Conservation (phyloP, 2,888 invertebrate species). For the Hipparchia sbordonii region DNA sequence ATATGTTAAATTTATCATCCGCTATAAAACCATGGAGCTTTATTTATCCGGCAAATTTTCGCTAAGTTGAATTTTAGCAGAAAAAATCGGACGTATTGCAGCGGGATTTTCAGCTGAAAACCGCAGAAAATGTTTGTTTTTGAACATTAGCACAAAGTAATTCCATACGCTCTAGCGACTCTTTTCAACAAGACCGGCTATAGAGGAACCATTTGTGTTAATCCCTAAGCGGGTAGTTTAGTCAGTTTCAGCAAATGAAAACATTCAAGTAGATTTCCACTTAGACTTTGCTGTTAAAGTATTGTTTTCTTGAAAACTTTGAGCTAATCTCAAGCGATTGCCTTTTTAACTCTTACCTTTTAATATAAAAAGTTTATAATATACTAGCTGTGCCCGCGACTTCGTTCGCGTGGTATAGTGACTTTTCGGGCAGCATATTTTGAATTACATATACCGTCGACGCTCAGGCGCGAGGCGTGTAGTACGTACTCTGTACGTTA, state of each 20-base stretch:
- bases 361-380: not conserved
- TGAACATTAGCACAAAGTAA: conserved; percentile 34
- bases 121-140: conserved; percentile 3
- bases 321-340: not conserved
- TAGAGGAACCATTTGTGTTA: conserved; percentile 46
- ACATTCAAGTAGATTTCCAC: conserved; percentile 42
- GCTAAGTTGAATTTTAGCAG: conserved; percentile 7
- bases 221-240: conserved; percentile 48
- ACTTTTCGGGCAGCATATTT: no score
- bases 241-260: conserved; percentile 46
- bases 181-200: conserved; percentile 43
- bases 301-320: conserved; percentile 7
- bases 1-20: conserved; percentile 5
- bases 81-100: conserved; percentile 1
- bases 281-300: conserved; percentile 20
- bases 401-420: no score
- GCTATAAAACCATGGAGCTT: conserved; percentile 4
- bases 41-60: conserved; percentile 5
- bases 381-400: no score
- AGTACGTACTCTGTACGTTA: no score
- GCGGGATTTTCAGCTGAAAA: conserved; percentile 5
- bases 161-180: conserved; percentile 38
- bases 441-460: no score
- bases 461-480: no score
- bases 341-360: not conserved